These are phyloP conservation scores for Sepiola atlantica DNA, from an alignment of 2,888 invertebrate genomes.

Conservation along the genomic window DNA sequence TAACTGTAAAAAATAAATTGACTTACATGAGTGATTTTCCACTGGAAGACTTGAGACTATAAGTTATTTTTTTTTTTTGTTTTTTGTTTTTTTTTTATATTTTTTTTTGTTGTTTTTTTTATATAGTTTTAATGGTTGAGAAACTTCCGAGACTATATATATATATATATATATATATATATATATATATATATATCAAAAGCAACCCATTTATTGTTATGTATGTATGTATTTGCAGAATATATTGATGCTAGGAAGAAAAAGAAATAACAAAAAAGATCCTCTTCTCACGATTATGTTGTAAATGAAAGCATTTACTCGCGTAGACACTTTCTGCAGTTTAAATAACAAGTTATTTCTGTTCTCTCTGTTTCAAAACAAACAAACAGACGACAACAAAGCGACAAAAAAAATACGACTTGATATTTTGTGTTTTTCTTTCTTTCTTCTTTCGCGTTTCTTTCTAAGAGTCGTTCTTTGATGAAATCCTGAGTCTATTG, in stretches of 20 bases:
- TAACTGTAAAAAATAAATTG: too few species aligned
- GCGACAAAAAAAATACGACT: background rate
- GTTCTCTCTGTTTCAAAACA: conserved; percentile 1
- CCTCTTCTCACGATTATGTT: background rate
- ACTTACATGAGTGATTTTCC: too few species aligned
- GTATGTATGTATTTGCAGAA: background rate
- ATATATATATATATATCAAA: too few species aligned
- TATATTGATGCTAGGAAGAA: background rate
- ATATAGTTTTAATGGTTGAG: too few species aligned
- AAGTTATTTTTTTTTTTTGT: too few species aligned
- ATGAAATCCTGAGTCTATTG: background rate
- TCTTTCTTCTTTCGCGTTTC: background rate
- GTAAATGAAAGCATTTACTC: conserved; percentile 19
- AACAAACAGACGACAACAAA: background rate
- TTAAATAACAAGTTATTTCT: background rate
- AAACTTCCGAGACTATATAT: too few species aligned
- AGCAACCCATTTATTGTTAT: background rate
- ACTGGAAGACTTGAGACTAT: too few species aligned
- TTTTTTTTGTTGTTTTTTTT: too few species aligned
- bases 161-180: too few species aligned
- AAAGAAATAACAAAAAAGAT: background rate
- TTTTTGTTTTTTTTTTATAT: too few species aligned
- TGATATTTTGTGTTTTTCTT: background rate
- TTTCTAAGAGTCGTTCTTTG: background rate
- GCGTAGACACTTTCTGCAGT: background rate